phyloP scores from a whole-genome alignment of 1,140 invertebrate genomes.

The Aphis craccivora region DNA sequence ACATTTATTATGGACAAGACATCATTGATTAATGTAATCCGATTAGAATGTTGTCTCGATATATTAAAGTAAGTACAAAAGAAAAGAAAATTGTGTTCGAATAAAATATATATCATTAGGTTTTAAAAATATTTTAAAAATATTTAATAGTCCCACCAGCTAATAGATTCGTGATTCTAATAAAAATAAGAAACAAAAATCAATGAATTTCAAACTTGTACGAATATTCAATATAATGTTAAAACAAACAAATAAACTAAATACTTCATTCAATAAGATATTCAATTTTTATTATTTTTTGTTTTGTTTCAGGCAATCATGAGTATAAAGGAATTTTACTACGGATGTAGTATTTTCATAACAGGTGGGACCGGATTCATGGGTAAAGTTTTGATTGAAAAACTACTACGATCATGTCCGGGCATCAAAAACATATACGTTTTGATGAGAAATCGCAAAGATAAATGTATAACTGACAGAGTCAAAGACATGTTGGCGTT shows the following conservation, averaged over 20 bases:
- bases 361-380: slow-evolving; percentile 66
- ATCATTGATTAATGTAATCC: background rate
- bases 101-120: background rate
- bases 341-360: slow-evolving; percentile 65
- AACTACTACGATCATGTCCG: slow-evolving; percentile 68
- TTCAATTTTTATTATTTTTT: background rate
- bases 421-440: slow-evolving; percentile 73
- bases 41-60: background rate
- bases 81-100: background rate
- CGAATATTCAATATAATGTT: background rate
- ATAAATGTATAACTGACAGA: slow-evolving; percentile 64
- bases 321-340: slow-evolving; percentile 64
- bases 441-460: slow-evolving; percentile 75
- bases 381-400: slow-evolving; percentile 74
- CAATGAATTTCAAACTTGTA: background rate
- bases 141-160: background rate
- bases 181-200: background rate
- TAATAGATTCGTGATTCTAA: background rate
- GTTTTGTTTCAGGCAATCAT: background rate
- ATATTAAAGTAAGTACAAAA: background rate
- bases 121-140: background rate
- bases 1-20: background rate
- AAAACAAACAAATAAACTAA: background rate
- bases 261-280: background rate
- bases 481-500: slow-evolving; percentile 69